phyloP scores from a whole-genome alignment of 2,888 invertebrate species.

The Acanthococcus lagerstroemiae region DNA sequence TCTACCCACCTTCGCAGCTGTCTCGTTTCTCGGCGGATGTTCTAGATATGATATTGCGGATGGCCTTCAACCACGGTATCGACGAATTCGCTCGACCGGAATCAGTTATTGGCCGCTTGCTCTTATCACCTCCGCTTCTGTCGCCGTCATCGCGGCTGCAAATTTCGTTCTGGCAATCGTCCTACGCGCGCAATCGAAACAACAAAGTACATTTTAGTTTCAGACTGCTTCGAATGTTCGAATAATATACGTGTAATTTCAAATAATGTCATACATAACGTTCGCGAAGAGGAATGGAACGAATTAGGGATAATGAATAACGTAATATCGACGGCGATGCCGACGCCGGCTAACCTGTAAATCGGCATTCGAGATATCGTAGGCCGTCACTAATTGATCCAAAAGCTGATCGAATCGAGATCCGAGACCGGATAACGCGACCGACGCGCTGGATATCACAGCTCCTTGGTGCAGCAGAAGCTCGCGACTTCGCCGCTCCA shows the following conservation, averaged over 20 bases:
- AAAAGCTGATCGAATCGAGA: constrained; percentile 60
- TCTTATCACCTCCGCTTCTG: background rate
- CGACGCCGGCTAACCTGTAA: constrained; percentile 47
- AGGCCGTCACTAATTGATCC: constrained; percentile 60
- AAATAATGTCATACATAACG: too few relatives aligned
- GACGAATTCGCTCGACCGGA: constrained; percentile 32
- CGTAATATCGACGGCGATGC: too few relatives aligned
- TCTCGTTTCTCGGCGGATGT: constrained; percentile 16
- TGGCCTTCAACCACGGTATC: constrained; percentile 36
- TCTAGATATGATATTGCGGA: constrained; percentile 26
- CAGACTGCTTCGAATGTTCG: too few relatives aligned
- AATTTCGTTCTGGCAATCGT: background rate
- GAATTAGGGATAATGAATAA: too few relatives aligned
- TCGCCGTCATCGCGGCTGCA: background rate
- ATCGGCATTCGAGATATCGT: constrained; percentile 63
- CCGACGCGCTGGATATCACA: constrained; percentile 54
- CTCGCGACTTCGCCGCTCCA: constrained; percentile 55
- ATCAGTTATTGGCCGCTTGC: background rate
- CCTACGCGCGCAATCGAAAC: too few relatives aligned
- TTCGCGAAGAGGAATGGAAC: too few relatives aligned
- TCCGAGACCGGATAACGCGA: constrained; percentile 57
- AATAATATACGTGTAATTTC: too few relatives aligned
- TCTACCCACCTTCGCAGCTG: constrained; percentile 3
- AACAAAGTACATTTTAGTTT: too few relatives aligned
- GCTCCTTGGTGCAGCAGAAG: constrained; percentile 58